phyloP scores from a whole-genome alignment of 2,888 invertebrate species.

The Parelbella ahira region DNA sequence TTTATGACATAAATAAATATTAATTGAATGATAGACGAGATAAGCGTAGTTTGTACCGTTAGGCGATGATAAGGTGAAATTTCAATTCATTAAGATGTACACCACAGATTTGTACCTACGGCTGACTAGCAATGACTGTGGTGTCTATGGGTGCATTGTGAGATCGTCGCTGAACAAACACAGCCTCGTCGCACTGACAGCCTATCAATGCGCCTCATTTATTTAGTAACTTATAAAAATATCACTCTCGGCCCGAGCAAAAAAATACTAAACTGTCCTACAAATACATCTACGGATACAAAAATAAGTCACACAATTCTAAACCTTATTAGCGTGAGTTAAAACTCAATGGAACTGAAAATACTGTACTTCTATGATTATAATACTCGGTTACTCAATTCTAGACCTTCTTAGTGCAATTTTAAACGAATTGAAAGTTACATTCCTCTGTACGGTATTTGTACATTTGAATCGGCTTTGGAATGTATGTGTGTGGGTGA shows the following conservation, averaged over 20 bases:
- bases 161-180: conserved; percentile 59
- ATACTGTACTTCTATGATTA: too few relatives aligned
- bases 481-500: too few relatives aligned
- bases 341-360: too few relatives aligned
- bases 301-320: conserved; percentile 24
- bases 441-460: too few relatives aligned
- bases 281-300: conserved; percentile 25
- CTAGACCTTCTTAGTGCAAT: too few relatives aligned
- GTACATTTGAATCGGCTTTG: too few relatives aligned
- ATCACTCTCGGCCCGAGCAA: conserved; percentile 41
- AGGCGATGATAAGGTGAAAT: too few relatives aligned
- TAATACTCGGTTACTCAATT: too few relatives aligned
- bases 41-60: too few relatives aligned
- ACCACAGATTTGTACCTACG: conserved; percentile 33
- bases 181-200: conserved; percentile 51
- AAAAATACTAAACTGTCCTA: conserved; percentile 32
- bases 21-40: too few relatives aligned
- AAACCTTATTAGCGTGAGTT: conserved; percentile 36
- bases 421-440: too few relatives aligned
- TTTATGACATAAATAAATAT: too few relatives aligned
- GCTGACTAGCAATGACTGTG: conserved; percentile 50
- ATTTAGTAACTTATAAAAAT: conserved; percentile 74
- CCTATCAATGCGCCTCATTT: conserved; percentile 72
- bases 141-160: conserved; percentile 35
- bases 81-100: conserved; percentile 4